Evolutionary conservation across 2,797 vertebrate genomes (phyloP).

Genomic region (Craterocephalus amniculus): DNA sequence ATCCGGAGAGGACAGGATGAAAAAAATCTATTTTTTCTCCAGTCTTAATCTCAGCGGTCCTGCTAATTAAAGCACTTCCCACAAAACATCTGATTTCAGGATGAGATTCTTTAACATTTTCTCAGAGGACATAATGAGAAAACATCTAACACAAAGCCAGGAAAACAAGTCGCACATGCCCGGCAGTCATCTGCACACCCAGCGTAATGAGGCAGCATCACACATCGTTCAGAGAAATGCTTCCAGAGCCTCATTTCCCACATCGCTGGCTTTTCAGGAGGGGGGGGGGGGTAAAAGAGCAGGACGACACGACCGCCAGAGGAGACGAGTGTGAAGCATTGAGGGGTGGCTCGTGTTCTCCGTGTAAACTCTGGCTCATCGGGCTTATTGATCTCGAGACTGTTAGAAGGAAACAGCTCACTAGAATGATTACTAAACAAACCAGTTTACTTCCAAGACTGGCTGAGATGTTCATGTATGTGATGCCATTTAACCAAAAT

Average conservation of each 20-base stretch:
- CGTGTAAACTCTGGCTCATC: conserved; percentile 11
- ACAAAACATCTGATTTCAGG: conserved; percentile 34
- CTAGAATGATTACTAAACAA: too few species aligned
- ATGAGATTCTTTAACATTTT: conserved; percentile 43
- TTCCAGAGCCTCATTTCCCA: conserved; percentile 3
- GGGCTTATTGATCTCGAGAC: conserved; percentile 11
- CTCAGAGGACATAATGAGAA: conserved; percentile 52
- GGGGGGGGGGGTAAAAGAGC: background rate
- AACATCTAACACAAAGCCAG: conserved; percentile 54
- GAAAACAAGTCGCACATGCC: conserved; percentile 40
- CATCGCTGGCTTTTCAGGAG: background rate
- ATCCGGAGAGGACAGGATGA: background rate
- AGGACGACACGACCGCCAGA: background rate
- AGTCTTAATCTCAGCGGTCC: conserved; percentile 25
- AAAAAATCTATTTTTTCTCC: background rate
- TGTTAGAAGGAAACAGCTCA: background rate
- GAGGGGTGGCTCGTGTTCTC: background rate
- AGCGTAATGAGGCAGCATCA: conserved; percentile 33
- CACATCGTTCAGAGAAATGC: conserved; percentile 25
- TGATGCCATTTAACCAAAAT: background rate
- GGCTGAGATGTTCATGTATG: background rate
- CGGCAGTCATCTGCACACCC: conserved; percentile 13
- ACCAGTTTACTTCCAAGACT: background rate
- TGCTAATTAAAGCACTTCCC: conserved; percentile 32
- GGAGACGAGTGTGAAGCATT: background rate